A percentile compares a stretch with the other conserved stretches of the same genome.
These are phyloP conservation scores for Baryphthengus martii DNA, from an alignment of 2,113 vertebrate species.

Conservation along the genomic window DNA sequence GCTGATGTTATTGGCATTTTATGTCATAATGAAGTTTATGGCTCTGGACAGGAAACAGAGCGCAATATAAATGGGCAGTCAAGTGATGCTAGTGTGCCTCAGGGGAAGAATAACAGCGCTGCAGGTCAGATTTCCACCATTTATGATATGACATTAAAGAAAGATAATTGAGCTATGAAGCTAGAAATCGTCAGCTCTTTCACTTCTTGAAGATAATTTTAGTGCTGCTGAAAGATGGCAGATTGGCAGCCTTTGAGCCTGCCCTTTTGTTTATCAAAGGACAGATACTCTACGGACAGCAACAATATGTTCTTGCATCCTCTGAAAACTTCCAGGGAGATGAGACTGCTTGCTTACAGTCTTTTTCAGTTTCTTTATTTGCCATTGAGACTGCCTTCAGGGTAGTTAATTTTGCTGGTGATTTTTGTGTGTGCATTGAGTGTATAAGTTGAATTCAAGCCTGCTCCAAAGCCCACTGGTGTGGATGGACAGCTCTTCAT, in stretches of 20 bases:
- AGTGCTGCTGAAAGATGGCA: neutral
- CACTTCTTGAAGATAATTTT: neutral
- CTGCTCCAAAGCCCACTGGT: neutral
- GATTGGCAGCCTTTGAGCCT: neutral
- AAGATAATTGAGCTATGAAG: constrained; percentile 3
- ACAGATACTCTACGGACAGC: neutral
- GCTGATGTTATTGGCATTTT: neutral
- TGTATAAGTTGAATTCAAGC: neutral
- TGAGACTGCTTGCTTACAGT: neutral
- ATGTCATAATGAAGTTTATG: neutral
- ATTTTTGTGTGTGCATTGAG: neutral
- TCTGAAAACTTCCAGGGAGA: neutral
- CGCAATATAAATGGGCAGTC: neutral
- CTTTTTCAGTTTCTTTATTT: neutral
- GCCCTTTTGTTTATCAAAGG: neutral
- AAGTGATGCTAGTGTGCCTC: neutral
- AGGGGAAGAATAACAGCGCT: neutral
- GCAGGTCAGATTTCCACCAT: neutral
- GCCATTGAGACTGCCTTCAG: neutral
- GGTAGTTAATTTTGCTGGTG: neutral
- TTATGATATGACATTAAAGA: neutral
- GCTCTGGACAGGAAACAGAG: neutral
- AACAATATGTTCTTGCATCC: neutral
- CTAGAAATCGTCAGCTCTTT: neutral
- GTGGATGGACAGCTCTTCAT: neutral